Evolutionary conservation across 2,888 invertebrate species (phyloP).

Genomic region (Spicauda simplicius): DNA sequence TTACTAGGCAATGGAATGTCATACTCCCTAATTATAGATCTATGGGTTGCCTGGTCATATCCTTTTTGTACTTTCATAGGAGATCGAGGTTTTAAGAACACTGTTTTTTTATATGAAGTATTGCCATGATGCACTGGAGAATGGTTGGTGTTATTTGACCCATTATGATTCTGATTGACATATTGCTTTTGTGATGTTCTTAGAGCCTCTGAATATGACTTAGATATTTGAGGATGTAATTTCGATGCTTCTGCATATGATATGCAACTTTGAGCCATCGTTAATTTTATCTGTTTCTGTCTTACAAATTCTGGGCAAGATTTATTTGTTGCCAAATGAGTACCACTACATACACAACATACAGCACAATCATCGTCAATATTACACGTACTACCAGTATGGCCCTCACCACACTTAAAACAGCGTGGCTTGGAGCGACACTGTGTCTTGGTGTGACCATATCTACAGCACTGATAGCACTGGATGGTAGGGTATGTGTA

Average conservation of each 20-base stretch:
- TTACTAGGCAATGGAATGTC: background rate
- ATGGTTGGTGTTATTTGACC: background rate
- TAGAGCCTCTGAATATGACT: background rate
- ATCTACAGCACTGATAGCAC: background rate
- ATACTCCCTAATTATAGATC: background rate
- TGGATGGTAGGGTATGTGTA: background rate
- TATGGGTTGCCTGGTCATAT: background rate
- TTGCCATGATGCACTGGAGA: background rate
- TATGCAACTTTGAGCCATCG: background rate
- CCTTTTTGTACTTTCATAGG: background rate
- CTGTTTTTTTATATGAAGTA: background rate
- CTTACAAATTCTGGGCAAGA: background rate
- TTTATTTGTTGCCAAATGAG: background rate
- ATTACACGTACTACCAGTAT: constrained; percentile 4
- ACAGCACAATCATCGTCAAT: background rate
- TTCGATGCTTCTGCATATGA: background rate
- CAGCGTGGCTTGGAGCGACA: constrained; percentile 12
- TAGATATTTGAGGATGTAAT: background rate
- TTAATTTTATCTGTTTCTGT: background rate
- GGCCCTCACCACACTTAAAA: constrained; percentile 8
- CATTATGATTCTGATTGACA: background rate
- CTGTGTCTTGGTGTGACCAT: constrained; percentile 3
- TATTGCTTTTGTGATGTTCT: background rate
- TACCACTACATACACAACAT: background rate
- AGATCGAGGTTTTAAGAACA: background rate